phyloP scores from a whole-genome alignment of 1,140 invertebrate species.

The Ephestia elutella region DNA sequence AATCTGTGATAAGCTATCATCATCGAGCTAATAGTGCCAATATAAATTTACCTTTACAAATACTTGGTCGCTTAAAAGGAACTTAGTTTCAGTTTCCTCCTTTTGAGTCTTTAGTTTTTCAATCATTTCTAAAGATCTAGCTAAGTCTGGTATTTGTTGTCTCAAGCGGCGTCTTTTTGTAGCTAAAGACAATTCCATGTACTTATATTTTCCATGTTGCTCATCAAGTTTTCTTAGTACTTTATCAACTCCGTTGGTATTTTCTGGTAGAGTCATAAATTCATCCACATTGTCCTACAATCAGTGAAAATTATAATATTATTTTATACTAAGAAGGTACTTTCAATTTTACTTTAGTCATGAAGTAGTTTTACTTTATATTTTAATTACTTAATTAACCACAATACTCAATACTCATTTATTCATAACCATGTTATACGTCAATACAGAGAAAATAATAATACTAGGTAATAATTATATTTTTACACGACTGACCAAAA shows the following conservation, averaged over 20 bases:
- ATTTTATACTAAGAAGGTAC: too few relatives aligned
- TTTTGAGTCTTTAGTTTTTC: slow-evolving; percentile 89
- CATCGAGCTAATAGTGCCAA: too few relatives aligned
- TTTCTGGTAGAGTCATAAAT: slow-evolving; percentile 90
- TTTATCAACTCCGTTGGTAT: slow-evolving; percentile 85
- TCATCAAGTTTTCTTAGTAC: slow-evolving; percentile 92
- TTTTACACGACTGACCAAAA: too few relatives aligned
- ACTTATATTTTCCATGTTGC: slow-evolving; percentile 96
- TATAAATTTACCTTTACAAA: slow-evolving; percentile 87
- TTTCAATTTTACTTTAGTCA: too few relatives aligned
- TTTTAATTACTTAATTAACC: too few relatives aligned
- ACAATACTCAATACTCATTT: too few relatives aligned
- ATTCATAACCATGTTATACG: too few relatives aligned
- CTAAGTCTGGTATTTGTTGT: slow-evolving; percentile 94
- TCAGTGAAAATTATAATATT: too few relatives aligned
- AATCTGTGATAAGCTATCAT: too few relatives aligned
- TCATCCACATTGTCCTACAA: slow-evolving; percentile 98
- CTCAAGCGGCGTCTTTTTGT: slow-evolving; percentile 89
- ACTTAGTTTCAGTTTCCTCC: slow-evolving; percentile 89
- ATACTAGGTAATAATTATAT: too few relatives aligned
- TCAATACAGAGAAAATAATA: too few relatives aligned
- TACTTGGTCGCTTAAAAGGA: slow-evolving; percentile 96
- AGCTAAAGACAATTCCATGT: slow-evolving; percentile 94
- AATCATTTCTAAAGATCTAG: slow-evolving; percentile 93
- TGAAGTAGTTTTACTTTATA: too few relatives aligned